Evolutionary conservation across 1,140 invertebrate genomes (phyloP).

Genomic region (Hypothenemus hampei): DNA sequence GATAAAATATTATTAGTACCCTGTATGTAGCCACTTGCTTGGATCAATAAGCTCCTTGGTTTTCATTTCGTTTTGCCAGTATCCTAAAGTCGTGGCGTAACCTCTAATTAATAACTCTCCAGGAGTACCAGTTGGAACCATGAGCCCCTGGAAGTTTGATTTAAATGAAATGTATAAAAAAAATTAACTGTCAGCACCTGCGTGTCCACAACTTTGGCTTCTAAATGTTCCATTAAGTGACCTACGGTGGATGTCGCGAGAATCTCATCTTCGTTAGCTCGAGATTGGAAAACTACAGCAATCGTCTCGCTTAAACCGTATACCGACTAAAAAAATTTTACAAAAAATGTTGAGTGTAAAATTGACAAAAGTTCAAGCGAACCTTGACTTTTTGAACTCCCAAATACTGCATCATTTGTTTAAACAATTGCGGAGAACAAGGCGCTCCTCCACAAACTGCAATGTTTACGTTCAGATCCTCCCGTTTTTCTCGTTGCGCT

Average conservation of each 20-base stretch:
- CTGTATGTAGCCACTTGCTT: conserved; percentile 84
- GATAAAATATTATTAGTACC: conserved; percentile 53
- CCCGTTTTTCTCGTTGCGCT: conserved; percentile 48
- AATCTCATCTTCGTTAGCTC: conserved; percentile 60
- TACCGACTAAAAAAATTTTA: conserved; percentile 67
- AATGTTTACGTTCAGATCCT: conserved; percentile 49
- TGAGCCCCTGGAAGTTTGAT: conserved; percentile 53
- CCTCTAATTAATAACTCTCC: conserved; percentile 84
- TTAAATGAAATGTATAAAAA: background rate
- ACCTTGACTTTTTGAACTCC: conserved; percentile 40
- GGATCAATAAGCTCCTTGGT: conserved; percentile 66
- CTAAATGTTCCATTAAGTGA: conserved; percentile 69
- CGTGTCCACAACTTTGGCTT: conserved; percentile 70
- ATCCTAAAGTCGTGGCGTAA: conserved; percentile 76
- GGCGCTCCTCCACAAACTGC: conserved; percentile 72
- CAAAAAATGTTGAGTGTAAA: too few species aligned
- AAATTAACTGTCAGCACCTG: conserved; percentile 43
- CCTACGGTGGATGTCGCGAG: conserved; percentile 72
- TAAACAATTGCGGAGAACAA: conserved; percentile 67
- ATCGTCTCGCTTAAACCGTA: conserved; percentile 89
- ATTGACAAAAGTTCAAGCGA: too few species aligned
- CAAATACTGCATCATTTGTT: conserved; percentile 49
- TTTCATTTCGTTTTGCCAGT: conserved; percentile 78
- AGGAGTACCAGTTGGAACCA: conserved; percentile 67
- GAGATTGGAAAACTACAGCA: conserved; percentile 66